Conservation (phyloP, 2,888 invertebrate genomes). For the Luperina testacea region DNA sequence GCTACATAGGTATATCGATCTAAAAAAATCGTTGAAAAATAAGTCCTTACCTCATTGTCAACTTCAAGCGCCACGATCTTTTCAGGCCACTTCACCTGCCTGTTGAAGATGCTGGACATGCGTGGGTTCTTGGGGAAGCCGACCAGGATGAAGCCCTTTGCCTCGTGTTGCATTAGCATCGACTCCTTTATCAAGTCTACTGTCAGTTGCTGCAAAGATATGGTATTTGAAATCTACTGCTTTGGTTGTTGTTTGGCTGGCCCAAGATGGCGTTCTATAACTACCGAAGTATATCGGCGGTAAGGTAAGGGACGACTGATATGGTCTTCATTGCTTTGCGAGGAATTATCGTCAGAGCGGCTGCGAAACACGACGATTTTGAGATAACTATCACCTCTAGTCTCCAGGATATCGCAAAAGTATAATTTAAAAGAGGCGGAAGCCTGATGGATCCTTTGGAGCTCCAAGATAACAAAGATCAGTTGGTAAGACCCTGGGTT, state of each 20-base stretch:
- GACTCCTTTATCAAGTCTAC: constrained; percentile 90
- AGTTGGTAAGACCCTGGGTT: background rate
- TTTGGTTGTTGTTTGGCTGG: background rate
- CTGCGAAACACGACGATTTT: background rate
- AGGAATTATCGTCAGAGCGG: background rate
- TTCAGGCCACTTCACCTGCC: constrained; percentile 88
- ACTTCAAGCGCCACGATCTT: constrained; percentile 87
- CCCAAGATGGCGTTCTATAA: background rate
- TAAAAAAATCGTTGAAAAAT: background rate
- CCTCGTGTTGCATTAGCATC: constrained; percentile 85
- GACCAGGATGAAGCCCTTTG: constrained; percentile 89
- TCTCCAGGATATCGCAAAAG: background rate
- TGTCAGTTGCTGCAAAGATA: constrained; percentile 83
- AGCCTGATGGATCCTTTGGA: background rate
- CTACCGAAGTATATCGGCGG: background rate
- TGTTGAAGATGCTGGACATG: constrained; percentile 86
- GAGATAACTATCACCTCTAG: background rate
- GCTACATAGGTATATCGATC: no score
- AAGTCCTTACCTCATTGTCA: constrained; percentile 80
- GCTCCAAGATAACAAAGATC: background rate
- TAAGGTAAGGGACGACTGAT: background rate
- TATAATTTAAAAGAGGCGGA: background rate
- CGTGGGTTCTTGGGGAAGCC: constrained; percentile 90
- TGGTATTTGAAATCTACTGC: background rate
- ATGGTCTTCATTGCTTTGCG: background rate